Conservation (phyloP, 2,113 vertebrate genomes). For the Mesitornis unicolor region DNA sequence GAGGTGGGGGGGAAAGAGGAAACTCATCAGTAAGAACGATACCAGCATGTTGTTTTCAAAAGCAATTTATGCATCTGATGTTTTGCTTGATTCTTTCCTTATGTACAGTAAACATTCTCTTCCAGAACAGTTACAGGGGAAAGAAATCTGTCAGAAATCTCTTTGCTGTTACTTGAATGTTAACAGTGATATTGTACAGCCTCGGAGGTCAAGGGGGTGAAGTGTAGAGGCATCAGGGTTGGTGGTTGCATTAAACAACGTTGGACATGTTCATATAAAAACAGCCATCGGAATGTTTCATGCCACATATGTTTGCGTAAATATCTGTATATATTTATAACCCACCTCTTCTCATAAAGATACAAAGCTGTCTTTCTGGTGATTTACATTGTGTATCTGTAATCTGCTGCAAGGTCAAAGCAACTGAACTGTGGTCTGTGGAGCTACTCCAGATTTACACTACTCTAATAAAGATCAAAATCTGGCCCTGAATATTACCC, state of each 20-base stretch:
- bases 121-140: neutral
- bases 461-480: constrained; percentile 59
- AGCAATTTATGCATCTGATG: neutral
- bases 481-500: constrained; percentile 23
- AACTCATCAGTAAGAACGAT: neutral
- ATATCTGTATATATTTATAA: neutral
- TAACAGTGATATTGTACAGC: neutral
- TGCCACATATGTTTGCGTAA: constrained; percentile 14
- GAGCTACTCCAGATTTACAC: constrained; percentile 54
- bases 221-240: neutral
- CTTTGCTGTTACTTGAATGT: neutral
- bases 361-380: neutral
- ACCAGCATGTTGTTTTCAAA: neutral
- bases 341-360: constrained; percentile 1
- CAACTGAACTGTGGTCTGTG: constrained; percentile 21
- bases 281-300: neutral
- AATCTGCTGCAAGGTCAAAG: constrained; percentile 45
- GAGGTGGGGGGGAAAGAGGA: rapidly evolving
- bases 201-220: neutral
- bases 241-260: neutral
- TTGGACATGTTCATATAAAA: neutral
- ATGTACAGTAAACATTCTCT: neutral
- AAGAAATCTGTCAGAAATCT: neutral
- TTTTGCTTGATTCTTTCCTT: neutral
- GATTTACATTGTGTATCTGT: constrained; percentile 10